phyloP scores from a whole-genome alignment of 2,888 invertebrate genomes.

The Abrostola triplasia region DNA sequence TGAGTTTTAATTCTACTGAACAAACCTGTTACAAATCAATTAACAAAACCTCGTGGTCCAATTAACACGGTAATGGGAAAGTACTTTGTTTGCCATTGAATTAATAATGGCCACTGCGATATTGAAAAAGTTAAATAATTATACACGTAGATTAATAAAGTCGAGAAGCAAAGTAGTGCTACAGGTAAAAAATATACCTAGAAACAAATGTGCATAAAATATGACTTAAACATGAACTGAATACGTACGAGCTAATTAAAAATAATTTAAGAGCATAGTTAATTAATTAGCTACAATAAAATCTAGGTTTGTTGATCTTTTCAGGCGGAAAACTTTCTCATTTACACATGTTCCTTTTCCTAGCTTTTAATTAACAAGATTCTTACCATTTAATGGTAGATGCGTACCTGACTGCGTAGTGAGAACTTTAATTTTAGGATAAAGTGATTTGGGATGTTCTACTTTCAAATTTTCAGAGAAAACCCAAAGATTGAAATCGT shows the following conservation, averaged over 20 bases:
- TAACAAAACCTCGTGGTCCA: no score
- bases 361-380: background rate
- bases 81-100: no score
- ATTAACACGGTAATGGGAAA: no score
- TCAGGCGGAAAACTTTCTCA: background rate
- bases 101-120: background rate
- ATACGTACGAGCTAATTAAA: conserved; percentile 49
- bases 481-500: no score
- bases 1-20: no score
- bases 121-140: conserved; percentile 23
- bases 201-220: conserved; percentile 31
- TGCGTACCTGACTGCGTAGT: no score
- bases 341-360: background rate
- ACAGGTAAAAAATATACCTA: conserved; percentile 14
- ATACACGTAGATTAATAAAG: conserved; percentile 36
- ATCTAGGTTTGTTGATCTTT: conserved; percentile 18
- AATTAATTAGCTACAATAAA: conserved; percentile 26
- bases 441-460: no score
- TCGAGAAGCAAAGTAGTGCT: conserved; percentile 16
- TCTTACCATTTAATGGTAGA: no score
- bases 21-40: no score
- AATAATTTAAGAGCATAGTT: conserved; percentile 36
- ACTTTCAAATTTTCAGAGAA: no score
- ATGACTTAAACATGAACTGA: conserved; percentile 29
- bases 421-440: no score